A percentile compares a stretch with the other conserved stretches of the same genome.
Conservation (phyloP, 2,113 vertebrate species). For the Naja naja region DNA sequence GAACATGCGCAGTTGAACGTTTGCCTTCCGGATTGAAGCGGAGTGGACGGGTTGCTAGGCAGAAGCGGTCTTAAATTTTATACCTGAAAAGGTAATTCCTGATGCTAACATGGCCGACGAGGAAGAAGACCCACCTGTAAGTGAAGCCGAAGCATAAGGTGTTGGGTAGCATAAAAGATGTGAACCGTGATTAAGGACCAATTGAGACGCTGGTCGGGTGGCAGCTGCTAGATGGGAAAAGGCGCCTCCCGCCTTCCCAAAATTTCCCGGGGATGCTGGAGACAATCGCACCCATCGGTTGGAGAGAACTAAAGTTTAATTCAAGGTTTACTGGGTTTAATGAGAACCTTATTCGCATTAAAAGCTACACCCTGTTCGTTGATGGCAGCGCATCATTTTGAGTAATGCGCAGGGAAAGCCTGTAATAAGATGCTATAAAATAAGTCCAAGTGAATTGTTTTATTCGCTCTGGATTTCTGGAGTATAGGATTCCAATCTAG, state of each 20-base stretch:
- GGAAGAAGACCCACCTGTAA: constrained; percentile 71
- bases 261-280: neutral
- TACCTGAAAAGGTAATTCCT: accelerated
- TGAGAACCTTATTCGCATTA: neutral
- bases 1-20: neutral
- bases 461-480: neutral
- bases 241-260: too few species aligned
- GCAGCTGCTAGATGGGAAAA: neutral
- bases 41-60: neutral
- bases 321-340: neutral
- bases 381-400: neutral
- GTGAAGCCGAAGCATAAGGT: neutral
- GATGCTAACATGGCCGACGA: constrained; percentile 66
- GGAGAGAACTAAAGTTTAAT: too few species aligned
- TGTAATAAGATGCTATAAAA: neutral
- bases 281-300: neutral
- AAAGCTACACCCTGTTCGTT: neutral
- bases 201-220: neutral
- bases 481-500: neutral
- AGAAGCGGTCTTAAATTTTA: too few species aligned
- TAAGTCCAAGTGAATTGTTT: neutral
- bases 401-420: neutral
- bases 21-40: neutral
- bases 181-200: neutral
- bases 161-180: accelerated